Evolutionary conservation across 2,888 invertebrate species (phyloP).

Genomic region (Xestia c-nigrum): DNA sequence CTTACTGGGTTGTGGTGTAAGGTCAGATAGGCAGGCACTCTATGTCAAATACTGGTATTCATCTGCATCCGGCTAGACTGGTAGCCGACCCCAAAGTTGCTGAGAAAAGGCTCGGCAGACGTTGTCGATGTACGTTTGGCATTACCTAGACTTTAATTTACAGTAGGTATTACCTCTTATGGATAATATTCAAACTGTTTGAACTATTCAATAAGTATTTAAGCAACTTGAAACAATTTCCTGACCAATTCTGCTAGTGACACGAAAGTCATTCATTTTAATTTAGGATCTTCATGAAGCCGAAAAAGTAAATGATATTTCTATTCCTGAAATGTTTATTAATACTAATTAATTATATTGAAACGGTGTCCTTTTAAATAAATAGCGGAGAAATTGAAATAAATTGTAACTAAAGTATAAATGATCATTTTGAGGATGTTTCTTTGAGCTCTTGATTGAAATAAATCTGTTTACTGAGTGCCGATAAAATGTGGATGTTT

Average conservation of each 20-base stretch:
- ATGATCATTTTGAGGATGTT: conserved; percentile 25
- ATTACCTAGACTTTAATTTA: background rate
- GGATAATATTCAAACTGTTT: background rate
- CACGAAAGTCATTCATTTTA: conserved; percentile 23
- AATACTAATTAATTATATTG: conserved; percentile 46
- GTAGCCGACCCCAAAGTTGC: no score
- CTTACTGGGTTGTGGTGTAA: no score
- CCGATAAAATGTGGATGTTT: conserved; percentile 32
- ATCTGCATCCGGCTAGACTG: no score
- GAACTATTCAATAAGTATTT: conserved; percentile 3
- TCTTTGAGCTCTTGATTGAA: conserved; percentile 31
- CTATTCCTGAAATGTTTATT: conserved; percentile 28
- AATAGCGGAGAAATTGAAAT: conserved; percentile 23
- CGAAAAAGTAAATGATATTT: conserved; percentile 10
- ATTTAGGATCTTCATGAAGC: conserved; percentile 20
- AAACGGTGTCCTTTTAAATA: conserved; percentile 13
- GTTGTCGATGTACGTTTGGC: background rate
- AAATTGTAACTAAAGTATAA: conserved; percentile 20
- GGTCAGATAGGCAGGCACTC: no score
- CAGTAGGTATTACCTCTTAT: background rate
- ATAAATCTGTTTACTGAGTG: conserved; percentile 46
- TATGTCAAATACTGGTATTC: no score
- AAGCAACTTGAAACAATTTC: conserved; percentile 11
- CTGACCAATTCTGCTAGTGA: conserved; percentile 1
- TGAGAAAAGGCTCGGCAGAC: no score